Conservation (phyloP, 2,888 invertebrate species). For the Polia nebulosa region DNA sequence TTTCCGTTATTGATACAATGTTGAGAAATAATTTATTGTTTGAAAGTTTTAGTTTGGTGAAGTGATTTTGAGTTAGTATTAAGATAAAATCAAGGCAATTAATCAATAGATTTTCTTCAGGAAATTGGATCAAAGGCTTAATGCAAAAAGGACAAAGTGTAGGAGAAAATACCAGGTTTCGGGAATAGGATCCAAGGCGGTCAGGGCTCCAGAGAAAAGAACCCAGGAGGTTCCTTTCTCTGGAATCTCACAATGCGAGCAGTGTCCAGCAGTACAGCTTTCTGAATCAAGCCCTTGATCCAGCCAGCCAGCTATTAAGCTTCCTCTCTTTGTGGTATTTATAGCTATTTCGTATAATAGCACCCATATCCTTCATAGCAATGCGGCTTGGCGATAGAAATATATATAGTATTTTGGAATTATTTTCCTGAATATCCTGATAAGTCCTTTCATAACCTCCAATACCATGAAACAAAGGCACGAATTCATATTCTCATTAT, state of each 20-base stretch:
- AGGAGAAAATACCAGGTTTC: too few species aligned
- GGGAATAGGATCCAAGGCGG: too few species aligned
- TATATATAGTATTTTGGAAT: background rate
- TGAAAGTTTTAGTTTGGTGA: background rate
- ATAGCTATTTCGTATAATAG: too few species aligned
- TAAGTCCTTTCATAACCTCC: slow-evolving; percentile 14
- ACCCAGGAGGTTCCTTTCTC: too few species aligned
- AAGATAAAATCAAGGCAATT: background rate
- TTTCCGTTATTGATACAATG: slow-evolving; percentile 15
- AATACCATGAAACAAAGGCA: slow-evolving; percentile 26
- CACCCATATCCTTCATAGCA: too few species aligned
- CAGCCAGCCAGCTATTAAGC: too few species aligned
- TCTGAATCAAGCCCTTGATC: too few species aligned
- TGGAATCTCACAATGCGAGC: too few species aligned
- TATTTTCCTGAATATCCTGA: background rate
- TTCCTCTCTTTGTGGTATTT: too few species aligned
- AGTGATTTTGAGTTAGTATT: background rate
- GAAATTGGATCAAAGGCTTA: background rate
- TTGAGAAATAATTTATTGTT: slow-evolving; percentile 17
- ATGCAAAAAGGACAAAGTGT: too few species aligned
- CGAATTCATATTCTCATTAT: slow-evolving; percentile 38
- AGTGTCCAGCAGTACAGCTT: too few species aligned
- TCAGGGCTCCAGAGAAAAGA: too few species aligned
- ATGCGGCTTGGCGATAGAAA: background rate
- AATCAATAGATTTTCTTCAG: background rate